These are phyloP conservation scores for Ricordea florida DNA, from an alignment of 92 coral and sea anemone species.

Conservation along the genomic window DNA sequence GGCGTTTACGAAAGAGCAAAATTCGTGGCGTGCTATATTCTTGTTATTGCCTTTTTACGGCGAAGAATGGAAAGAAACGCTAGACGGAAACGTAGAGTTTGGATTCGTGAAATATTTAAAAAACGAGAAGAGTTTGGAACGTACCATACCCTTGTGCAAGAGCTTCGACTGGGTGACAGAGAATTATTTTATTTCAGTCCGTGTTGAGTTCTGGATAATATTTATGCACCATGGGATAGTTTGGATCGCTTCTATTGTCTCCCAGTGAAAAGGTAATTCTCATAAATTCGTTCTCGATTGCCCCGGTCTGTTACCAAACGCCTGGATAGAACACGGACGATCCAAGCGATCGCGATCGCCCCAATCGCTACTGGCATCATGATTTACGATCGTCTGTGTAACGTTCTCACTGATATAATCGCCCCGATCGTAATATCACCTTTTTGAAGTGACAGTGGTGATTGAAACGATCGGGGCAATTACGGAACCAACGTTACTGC, in stretches of 20 bases:
- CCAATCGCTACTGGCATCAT: no score
- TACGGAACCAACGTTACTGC: no score
- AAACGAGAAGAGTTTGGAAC: slow-evolving; percentile 28
- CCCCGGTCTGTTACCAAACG: slow-evolving; percentile 16
- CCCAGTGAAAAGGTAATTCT: neutral
- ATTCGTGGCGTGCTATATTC: slow-evolving; percentile 9
- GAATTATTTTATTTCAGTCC: no score
- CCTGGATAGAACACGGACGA: slow-evolving; percentile 19
- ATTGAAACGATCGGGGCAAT: no score
- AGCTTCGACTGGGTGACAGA: no score
- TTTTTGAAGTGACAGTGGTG: no score
- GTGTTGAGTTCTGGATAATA: neutral
- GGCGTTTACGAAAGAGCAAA: slow-evolving; percentile 11
- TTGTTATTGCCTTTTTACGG: slow-evolving; percentile 19
- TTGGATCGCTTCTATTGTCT: slow-evolving; percentile 11
- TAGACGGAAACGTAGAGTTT: slow-evolving; percentile 15
- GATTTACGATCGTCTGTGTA: no score
- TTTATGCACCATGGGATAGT: slow-evolving; percentile 27
- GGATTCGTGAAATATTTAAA: slow-evolving; percentile 29
- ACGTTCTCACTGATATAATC: no score
- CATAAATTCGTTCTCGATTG: slow-evolving; percentile 11
- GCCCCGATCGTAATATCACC: no score
- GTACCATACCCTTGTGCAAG: no score
- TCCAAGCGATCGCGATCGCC: slow-evolving; percentile 12
- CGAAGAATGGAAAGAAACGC: slow-evolving; percentile 29